Evolutionary conservation across 2,113 vertebrate genomes (phyloP), one percentile per base, ranked within the genome.

Genomic region (Chaenogobius annularis): DNA sequence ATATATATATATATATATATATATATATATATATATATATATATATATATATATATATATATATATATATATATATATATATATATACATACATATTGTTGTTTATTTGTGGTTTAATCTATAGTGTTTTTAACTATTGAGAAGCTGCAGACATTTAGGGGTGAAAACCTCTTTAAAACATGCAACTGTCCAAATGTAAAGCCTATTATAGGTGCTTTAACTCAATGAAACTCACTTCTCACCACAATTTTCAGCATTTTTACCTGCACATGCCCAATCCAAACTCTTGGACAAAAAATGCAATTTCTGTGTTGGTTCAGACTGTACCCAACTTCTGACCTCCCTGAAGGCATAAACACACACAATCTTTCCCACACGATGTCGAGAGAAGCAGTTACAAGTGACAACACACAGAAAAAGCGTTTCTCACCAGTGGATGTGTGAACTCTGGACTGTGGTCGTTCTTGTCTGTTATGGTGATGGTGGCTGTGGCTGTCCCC

Each of bases 401-500:
- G 43, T 1, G 3, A 37, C 43, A 20, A 23, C 23, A 23, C 8
- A 46, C 44, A 46, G 7, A 7, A 31, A 15, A 71, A 12, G 73
- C 11, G 1, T 65, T 66, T 75, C 94, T 93, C 93, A 99, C 98
- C 97, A 98, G 94, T 9, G 96, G 96, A 87, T 94, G 96, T 52
- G 97, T 99, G 89, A 99, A 99, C 86, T 97, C 97, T 0, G 98
- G 98, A 0, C 96, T 94, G 15, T 99, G 97, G 79, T 99, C 98
- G 0, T 99, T 99, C 84, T 97, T 96, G 92, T 99, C 98, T 5
- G 97, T 96, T 12, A 99, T 98, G 35, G 97, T 92, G 55, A 99
- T 96, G 6, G 97, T 99, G 0, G 97, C 97, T 0, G 98, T 99
- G 23, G 97, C 95, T 0, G 97, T 98, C 68, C 96, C 98, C 0